Evolutionary conservation across 2,888 invertebrate genomes (phyloP).

Genomic region (Drosophila conformis): DNA sequence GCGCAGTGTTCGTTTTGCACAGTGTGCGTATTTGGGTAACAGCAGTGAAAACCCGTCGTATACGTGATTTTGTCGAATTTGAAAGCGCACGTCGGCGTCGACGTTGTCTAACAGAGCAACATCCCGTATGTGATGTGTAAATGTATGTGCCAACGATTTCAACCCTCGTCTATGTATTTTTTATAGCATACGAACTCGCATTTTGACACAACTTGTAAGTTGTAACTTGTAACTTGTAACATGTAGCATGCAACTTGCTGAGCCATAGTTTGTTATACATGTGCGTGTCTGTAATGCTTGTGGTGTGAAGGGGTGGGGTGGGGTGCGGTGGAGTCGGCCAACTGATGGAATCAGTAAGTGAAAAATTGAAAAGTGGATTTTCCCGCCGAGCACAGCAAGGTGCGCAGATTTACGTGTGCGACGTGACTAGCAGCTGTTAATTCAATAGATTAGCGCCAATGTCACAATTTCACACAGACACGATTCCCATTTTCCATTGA

Average conservation of each 20-base stretch:
- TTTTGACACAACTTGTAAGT: slow-evolving; percentile 70
- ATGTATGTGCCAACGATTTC: slow-evolving; percentile 63
- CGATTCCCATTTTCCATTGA: slow-evolving; percentile 31
- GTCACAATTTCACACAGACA: slow-evolving; percentile 68
- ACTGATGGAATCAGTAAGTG: slow-evolving; percentile 67
- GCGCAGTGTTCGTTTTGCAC: slow-evolving; percentile 59
- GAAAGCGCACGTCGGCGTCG: slow-evolving; percentile 60
- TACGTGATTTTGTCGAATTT: slow-evolving; percentile 80
- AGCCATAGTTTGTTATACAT: slow-evolving; percentile 73
- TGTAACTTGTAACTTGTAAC: slow-evolving; percentile 39
- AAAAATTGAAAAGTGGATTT: slow-evolving; percentile 80
- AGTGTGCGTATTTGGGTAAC: slow-evolving; percentile 65
- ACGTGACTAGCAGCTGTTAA: slow-evolving; percentile 79
- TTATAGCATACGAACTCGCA: slow-evolving; percentile 41
- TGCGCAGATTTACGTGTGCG: slow-evolving; percentile 75
- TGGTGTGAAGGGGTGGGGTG: slow-evolving; percentile 5
- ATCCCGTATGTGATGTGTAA: slow-evolving; percentile 43
- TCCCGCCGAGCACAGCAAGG: slow-evolving; percentile 34
- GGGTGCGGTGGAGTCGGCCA: not conserved
- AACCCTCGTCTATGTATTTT: slow-evolving; percentile 58
- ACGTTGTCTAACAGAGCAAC: not conserved
- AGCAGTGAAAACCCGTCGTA: slow-evolving; percentile 73
- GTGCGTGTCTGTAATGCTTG: slow-evolving; percentile 52
- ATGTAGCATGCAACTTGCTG: slow-evolving; percentile 46
- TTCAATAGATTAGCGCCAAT: slow-evolving; percentile 78